phyloP scores from a whole-genome alignment of 2,113 vertebrate species.

The Conger conger region DNA sequence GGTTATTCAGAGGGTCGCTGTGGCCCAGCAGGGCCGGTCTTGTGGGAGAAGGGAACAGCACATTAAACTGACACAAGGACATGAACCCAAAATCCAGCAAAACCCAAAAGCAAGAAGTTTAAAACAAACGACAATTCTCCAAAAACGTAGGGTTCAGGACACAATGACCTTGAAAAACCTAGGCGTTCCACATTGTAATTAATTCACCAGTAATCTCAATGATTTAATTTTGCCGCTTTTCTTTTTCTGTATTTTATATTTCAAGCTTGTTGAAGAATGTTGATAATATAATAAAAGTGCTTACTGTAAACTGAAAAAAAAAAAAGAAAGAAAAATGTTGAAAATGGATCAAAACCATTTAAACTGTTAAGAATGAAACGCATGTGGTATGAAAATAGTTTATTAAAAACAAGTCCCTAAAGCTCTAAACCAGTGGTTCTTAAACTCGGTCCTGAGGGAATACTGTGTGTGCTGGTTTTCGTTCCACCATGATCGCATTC shows the following conservation, averaged over 20 bases:
- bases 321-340: not conserved
- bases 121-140: not conserved
- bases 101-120: not conserved
- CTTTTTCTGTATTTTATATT: not conserved
- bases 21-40: not conserved
- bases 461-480: no score
- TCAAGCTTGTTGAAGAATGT: not conserved
- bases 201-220: no score
- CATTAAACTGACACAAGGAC: not conserved
- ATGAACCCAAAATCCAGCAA: not conserved
- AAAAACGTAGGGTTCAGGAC: not conserved
- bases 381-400: constrained; percentile 99
- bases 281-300: not conserved
- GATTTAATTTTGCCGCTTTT: not conserved
- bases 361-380: constrained; percentile 15
- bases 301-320: not conserved
- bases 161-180: not conserved
- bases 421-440: no score
- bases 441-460: no score
- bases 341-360: not conserved
- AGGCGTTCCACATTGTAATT: no score
- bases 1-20: not conserved
- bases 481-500: no score
- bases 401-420: constrained; percentile 98
- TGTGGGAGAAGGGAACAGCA: not conserved